A percentile compares a stretch with the other conserved stretches of the same genome.
phyloP scores from a whole-genome alignment of 2,797 vertebrate species.

The Lagodon rhomboides region DNA sequence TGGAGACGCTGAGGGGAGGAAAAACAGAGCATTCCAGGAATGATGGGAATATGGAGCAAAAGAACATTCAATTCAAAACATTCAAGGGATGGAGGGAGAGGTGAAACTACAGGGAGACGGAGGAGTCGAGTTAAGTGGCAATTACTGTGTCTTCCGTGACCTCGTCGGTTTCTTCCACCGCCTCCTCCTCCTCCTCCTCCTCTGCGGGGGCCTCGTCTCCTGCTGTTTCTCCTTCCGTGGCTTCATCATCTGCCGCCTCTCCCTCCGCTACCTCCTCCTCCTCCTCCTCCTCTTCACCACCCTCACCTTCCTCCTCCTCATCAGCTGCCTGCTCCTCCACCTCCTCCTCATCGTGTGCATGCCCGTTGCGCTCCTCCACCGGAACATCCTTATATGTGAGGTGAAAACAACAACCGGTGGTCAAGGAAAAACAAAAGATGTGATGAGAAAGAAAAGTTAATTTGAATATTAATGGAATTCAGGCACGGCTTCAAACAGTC shows the following conservation, averaged over 20 bases:
- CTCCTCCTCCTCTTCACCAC: conserved; percentile 31
- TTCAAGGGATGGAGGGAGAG: conserved; percentile 48
- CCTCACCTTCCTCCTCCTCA: conserved; percentile 55
- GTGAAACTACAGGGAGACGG: conserved; percentile 29
- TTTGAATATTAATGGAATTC: background rate
- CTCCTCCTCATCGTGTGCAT: conserved; percentile 66
- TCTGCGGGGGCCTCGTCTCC: conserved; percentile 51
- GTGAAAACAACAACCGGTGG: conserved; percentile 65
- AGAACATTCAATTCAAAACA: conserved; percentile 40
- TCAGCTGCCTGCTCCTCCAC: conserved; percentile 33
- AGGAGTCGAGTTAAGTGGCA: conserved; percentile 50
- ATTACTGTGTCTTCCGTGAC: conserved; percentile 80
- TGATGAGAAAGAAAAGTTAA: background rate
- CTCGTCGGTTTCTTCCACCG: conserved; percentile 68
- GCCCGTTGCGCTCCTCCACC: conserved; percentile 76
- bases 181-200: conserved; percentile 54
- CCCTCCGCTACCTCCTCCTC: conserved; percentile 28
- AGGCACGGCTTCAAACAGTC: conserved; percentile 8
- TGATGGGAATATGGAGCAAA: conserved; percentile 36
- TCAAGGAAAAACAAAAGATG: conserved; percentile 39
- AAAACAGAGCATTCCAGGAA: conserved; percentile 61
- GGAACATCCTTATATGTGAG: conserved; percentile 74
- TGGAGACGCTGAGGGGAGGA: conserved; percentile 18
- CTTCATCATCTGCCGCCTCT: conserved; percentile 46
- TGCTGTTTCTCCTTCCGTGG: conserved; percentile 47